A percentile compares a stretch with the other conserved stretches of the same genome.
phyloP scores from a whole-genome alignment of 2,113 vertebrate genomes.

The Notarius quadriscutis region DNA sequence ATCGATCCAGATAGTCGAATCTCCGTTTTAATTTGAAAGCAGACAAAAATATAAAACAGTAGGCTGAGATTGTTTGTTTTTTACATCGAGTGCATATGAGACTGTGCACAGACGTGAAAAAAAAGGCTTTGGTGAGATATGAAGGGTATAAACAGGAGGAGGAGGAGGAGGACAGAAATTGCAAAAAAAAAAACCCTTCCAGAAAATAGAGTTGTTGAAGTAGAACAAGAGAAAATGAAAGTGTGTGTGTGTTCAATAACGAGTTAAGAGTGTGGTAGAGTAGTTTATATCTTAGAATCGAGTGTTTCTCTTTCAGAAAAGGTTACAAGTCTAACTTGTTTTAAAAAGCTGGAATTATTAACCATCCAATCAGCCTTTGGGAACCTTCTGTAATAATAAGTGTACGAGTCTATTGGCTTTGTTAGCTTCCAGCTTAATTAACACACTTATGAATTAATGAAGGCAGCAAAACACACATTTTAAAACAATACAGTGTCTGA shows the following conservation, averaged over 20 bases:
- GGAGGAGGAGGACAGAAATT: not conserved
- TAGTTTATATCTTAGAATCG: not conserved
- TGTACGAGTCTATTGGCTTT: not conserved
- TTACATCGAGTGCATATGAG: not conserved
- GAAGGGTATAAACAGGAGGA: not conserved
- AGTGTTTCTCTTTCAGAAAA: not conserved
- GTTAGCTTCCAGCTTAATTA: not conserved
- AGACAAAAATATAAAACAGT: not conserved
- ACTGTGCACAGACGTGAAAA: not conserved
- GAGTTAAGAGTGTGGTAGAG: not conserved
- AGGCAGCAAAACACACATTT: not conserved
- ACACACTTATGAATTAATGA: not conserved
- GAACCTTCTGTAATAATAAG: not conserved
- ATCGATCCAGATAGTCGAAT: not conserved
- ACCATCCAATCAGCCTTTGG: not conserved
- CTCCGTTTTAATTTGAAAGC: not conserved
- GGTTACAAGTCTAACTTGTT: not conserved
- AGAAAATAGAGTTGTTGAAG: not conserved
- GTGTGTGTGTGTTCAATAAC: conserved; percentile 1
- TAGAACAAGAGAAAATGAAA: not conserved
- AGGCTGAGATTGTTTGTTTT: not conserved
- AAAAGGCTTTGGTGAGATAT: not conserved
- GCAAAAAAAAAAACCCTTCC: not conserved
- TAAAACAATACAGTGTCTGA: not conserved
- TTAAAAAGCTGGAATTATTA: not conserved